phyloP scores from a whole-genome alignment of 2,113 vertebrate genomes.

The Haemorhous mexicanus region DNA sequence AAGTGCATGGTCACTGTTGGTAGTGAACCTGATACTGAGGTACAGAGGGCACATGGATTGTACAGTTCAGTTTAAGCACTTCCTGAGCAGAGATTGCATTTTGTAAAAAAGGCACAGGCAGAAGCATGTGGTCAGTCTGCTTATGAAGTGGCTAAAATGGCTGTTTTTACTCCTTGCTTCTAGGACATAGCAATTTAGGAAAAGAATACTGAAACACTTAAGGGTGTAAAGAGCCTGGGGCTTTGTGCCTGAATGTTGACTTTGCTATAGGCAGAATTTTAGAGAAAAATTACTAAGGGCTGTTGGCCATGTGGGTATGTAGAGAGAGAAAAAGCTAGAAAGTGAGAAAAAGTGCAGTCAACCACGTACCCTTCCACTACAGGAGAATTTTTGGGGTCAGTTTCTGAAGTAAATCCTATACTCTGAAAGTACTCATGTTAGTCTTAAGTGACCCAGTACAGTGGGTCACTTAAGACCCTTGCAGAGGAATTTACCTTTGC shows the following conservation, averaged over 20 bases:
- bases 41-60: background rate
- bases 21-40: background rate
- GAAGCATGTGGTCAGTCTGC: background rate
- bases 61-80: background rate
- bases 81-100: background rate
- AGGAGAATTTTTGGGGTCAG: background rate
- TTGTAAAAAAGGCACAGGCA: background rate
- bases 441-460: background rate
- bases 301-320: background rate
- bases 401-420: background rate
- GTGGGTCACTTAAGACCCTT: background rate
- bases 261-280: slow-evolving; percentile 24
- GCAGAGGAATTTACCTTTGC: background rate
- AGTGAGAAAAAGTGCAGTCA: background rate
- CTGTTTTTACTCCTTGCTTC: background rate
- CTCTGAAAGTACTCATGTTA: background rate
- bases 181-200: background rate
- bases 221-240: background rate
- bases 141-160: background rate
- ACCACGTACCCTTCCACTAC: background rate
- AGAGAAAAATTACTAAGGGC: background rate
- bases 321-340: background rate
- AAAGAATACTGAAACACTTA: background rate
- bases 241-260: background rate
- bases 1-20: background rate